A percentile compares a stretch with the other conserved stretches of the same genome.
phyloP scores from a whole-genome alignment of 1,140 invertebrate genomes.

The Aphis craccivora region DNA sequence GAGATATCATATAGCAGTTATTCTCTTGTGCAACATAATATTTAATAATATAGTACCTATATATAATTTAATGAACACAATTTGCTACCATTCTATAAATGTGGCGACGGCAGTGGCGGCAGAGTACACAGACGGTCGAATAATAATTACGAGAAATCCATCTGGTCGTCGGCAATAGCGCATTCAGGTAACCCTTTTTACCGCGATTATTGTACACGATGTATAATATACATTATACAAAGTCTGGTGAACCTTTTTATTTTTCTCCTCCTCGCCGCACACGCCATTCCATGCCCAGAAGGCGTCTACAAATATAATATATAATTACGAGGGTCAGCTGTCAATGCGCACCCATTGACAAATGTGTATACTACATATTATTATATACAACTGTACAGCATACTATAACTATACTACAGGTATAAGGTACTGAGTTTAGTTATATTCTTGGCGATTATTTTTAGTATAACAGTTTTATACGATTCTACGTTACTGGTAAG shows the following conservation, averaged over 20 bases:
- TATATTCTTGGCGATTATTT: background rate
- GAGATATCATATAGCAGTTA: background rate
- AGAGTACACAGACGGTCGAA: background rate
- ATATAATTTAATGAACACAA: constrained; percentile 49
- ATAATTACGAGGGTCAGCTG: constrained; percentile 46
- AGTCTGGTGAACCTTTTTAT: constrained; percentile 35
- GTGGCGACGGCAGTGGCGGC: background rate
- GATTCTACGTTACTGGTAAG: background rate
- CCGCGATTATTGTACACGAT: constrained; percentile 28
- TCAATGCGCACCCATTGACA: constrained; percentile 29
- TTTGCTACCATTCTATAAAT: constrained; percentile 47
- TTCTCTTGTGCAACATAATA: background rate
- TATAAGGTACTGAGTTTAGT: background rate
- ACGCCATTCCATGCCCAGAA: constrained; percentile 4
- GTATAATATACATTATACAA: constrained; percentile 18
- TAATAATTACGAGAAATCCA: constrained; percentile 52
- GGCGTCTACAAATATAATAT: constrained; percentile 34
- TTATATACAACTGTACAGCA: no score
- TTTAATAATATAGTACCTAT: background rate
- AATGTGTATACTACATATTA: background rate
- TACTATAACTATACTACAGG: background rate
- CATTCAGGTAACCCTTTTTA: constrained; percentile 34
- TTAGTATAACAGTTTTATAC: background rate
- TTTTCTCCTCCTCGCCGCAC: background rate
- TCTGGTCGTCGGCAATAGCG: constrained; percentile 12